Percentiles rank a stretch among this genome's conserved stretches.
phyloP scores from a whole-genome alignment of 1,140 invertebrate genomes.

The Drosophila guanche region DNA sequence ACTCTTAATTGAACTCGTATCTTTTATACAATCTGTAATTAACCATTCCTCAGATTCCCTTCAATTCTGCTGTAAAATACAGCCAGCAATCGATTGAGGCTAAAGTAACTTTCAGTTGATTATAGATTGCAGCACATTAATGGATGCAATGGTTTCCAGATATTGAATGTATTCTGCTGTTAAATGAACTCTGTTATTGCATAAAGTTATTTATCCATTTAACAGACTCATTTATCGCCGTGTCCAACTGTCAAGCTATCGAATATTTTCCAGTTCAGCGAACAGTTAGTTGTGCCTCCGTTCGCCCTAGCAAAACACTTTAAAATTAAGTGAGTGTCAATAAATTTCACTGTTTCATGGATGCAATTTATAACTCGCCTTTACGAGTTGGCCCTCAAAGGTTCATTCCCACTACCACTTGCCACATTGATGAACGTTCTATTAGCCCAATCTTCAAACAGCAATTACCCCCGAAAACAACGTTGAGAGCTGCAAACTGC shows the following conservation, averaged over 20 bases:
- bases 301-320: background rate
- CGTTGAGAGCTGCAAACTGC: constrained; percentile 34
- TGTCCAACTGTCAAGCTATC: background rate
- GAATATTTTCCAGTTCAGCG: constrained; percentile 21
- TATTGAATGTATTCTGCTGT: too few species aligned
- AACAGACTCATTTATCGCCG: too few species aligned
- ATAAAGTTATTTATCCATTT: background rate
- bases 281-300: background rate
- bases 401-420: constrained; percentile 6
- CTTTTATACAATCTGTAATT: too few species aligned
- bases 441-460: constrained; percentile 57
- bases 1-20: too few species aligned
- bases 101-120: too few species aligned
- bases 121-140: too few species aligned
- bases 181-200: too few species aligned
- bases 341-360: constrained; percentile 17
- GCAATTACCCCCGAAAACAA: constrained; percentile 39
- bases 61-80: too few species aligned
- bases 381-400: background rate
- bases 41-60: too few species aligned
- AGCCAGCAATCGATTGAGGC: too few species aligned
- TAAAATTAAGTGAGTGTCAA: constrained; percentile 5
- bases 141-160: too few species aligned
- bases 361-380: constrained; percentile 18
- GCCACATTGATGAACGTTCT: constrained; percentile 38